phyloP scores from a whole-genome alignment of 2,888 invertebrate genomes.

The Leucophora obtusa region DNA sequence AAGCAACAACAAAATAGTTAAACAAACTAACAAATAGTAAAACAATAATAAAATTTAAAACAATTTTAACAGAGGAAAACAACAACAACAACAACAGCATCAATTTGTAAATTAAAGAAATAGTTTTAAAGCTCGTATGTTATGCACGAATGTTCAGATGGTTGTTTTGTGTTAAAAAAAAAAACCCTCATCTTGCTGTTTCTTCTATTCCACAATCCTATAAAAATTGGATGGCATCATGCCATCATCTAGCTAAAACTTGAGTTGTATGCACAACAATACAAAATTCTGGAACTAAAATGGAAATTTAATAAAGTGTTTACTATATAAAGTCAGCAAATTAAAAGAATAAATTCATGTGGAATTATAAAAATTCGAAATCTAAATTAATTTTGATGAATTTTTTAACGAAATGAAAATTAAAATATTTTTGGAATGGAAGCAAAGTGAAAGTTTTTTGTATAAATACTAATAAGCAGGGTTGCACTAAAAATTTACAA shows the following conservation, averaged over 20 bases:
- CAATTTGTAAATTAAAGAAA: slow-evolving; percentile 19
- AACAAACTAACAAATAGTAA: not conserved
- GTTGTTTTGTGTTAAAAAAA: not conserved
- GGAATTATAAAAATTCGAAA: no score
- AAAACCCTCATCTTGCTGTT: not conserved
- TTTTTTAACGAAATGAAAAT: no score
- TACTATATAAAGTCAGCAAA: not conserved
- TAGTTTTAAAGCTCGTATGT: slow-evolving; percentile 19
- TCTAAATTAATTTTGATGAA: no score
- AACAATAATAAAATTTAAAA: slow-evolving; percentile 33
- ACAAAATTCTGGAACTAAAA: not conserved
- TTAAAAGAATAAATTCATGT: no score
- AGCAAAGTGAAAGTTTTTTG: no score
- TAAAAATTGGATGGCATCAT: not conserved
- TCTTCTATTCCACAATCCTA: not conserved
- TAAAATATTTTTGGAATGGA: no score
- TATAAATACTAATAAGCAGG: no score
- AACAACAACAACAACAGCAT: slow-evolving; percentile 18
- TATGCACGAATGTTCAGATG: not conserved
- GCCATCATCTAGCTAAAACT: not conserved
- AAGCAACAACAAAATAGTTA: not conserved
- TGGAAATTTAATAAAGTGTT: not conserved
- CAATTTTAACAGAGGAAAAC: slow-evolving; percentile 24
- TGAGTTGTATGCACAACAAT: slow-evolving; percentile 3
- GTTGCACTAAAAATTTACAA: no score